These are phyloP conservation scores for Athene noctua DNA, from an alignment of 2,113 vertebrate genomes.

Conservation along the genomic window DNA sequence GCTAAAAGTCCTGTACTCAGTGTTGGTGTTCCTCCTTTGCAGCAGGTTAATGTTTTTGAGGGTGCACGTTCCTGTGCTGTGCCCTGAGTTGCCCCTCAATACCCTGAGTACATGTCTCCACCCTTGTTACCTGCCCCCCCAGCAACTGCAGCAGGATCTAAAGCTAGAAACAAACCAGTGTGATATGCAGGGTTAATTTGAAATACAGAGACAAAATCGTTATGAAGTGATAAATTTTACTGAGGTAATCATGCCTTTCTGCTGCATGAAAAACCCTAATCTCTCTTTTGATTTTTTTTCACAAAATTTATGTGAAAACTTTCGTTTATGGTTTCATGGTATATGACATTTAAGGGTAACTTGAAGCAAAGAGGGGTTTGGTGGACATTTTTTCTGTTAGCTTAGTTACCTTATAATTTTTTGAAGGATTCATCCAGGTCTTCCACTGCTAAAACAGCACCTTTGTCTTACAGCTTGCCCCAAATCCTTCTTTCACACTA, in stretches of 20 bases:
- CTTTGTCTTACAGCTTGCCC: not conserved
- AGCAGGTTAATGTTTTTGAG: not conserved
- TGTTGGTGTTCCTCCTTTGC: not conserved
- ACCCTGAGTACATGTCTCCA: not conserved
- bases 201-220: not conserved
- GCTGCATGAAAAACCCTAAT: not conserved
- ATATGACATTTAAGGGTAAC: not conserved
- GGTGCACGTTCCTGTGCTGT: not conserved
- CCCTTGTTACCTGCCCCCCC: accelerated
- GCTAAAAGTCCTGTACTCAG: not conserved
- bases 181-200: not conserved
- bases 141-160: not conserved
- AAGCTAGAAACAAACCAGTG: not conserved
- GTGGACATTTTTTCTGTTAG: not conserved
- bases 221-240: not conserved
- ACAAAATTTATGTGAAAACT: not conserved
- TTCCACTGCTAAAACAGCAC: not conserved
- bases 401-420: not conserved
- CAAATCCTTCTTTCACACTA: not conserved
- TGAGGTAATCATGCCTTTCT: not conserved
- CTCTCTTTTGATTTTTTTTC: not conserved
- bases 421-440: not conserved
- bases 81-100: not conserved
- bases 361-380: not conserved
- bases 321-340: not conserved